These are phyloP conservation scores for Acanthosepion esculentum DNA, from an alignment of 2,888 invertebrate genomes.

Conservation along the genomic window DNA sequence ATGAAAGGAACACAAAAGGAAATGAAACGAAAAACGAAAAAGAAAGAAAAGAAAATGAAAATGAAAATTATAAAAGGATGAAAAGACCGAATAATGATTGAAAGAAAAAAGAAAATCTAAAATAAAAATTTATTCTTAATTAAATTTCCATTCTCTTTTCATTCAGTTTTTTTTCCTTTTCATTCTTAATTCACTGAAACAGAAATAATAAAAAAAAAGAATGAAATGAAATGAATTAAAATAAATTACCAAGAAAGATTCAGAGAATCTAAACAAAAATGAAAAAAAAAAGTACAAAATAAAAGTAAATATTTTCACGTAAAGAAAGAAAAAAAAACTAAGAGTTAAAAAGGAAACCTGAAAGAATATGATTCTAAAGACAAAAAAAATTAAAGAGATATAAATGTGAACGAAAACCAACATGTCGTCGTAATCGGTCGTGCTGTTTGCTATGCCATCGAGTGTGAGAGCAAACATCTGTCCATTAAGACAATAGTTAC, in stretches of 20 bases:
- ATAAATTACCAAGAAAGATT: not conserved
- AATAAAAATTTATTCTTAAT: too few species aligned
- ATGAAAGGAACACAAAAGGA: not conserved
- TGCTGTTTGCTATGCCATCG: constrained; percentile 33
- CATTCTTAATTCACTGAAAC: too few species aligned
- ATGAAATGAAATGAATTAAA: too few species aligned
- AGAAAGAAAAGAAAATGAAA: too few species aligned
- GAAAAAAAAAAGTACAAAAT: not conserved
- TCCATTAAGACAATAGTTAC: constrained; percentile 33
- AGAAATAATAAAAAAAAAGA: too few species aligned
- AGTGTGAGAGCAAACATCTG: constrained; percentile 13
- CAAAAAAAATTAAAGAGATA: not conserved
- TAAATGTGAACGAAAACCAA: not conserved
- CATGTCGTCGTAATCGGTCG: not conserved
- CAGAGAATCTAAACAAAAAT: not conserved
- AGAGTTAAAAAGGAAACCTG: not conserved
- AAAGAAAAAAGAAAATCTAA: too few species aligned
- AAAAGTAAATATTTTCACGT: not conserved
- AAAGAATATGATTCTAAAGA: not conserved
- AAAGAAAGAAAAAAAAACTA: not conserved
- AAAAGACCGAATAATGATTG: too few species aligned
- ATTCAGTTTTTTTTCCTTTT: too few species aligned
- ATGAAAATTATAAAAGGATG: too few species aligned
- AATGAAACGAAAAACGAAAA: not conserved
- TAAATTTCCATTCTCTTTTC: too few species aligned